Conservation (phyloP, 2,797 vertebrate genomes). For the Melanotaenia nigrans region DNA sequence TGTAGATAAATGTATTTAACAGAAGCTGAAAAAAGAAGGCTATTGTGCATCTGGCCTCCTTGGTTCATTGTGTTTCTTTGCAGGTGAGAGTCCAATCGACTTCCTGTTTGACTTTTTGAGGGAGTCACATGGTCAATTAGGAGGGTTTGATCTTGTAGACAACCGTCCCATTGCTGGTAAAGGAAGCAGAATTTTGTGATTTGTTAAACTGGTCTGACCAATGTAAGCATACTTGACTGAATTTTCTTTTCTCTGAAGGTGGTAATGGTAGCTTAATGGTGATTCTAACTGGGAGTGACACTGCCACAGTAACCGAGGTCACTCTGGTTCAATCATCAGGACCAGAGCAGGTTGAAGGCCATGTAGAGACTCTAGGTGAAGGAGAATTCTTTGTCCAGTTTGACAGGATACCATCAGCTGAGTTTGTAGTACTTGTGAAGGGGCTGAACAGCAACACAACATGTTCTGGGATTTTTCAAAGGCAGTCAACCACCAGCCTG, state of each 20-base stretch:
- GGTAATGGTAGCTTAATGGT: conserved; percentile 63
- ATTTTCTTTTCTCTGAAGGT: conserved; percentile 42
- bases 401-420: conserved; percentile 42
- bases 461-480: conserved; percentile 55
- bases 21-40: too few relatives aligned
- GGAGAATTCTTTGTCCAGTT: conserved; percentile 55
- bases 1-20: too few relatives aligned
- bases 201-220: too few relatives aligned
- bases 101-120: conserved; percentile 76
- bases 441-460: conserved; percentile 37
- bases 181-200: not conserved
- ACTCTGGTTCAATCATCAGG: conserved; percentile 55
- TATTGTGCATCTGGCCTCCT: too few relatives aligned
- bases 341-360: conserved; percentile 36
- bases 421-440: conserved; percentile 62
- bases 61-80: not conserved
- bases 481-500: conserved; percentile 64
- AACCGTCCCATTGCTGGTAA: conserved; percentile 71
- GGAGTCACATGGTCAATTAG: conserved; percentile 22
- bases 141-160: conserved; percentile 52
- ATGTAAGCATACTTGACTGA: too few relatives aligned
- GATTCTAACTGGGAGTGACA: conserved; percentile 52
- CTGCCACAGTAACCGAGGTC: conserved; percentile 57
- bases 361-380: conserved; percentile 23
- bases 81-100: conserved; percentile 74